Evolutionary conservation across 1,140 invertebrate species (phyloP), one percentile per base, ranked within the genome.

Genomic region (Eriosoma lanigerum): DNA sequence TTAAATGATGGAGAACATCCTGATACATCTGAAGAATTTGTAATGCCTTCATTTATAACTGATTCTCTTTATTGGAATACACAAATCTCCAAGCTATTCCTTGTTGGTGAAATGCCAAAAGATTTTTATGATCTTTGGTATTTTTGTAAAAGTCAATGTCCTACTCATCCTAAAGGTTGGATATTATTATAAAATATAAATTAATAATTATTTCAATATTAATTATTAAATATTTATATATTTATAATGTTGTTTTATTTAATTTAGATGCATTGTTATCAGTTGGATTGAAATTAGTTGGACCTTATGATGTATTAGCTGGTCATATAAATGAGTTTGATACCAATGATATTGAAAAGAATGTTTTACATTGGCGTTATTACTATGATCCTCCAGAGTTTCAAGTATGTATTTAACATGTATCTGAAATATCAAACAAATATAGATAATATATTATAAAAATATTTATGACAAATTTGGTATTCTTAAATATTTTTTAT

Each of bases 341-440:
- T 66, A 26, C 17, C 13, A 54, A 81, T 38, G 32, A 81, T 29
- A 13, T 54, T 66, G 75, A 82, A 73, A 78, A 82, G 26, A 78
- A 76, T 58, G 56, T 84, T 5, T 82, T 85, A 50, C 94, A 97
- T 85, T 97, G 94, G 92, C 89, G 96, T 84, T 97, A 93, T 87
- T 97, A 91, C 86, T 96, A 94, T 87, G 96, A 98, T 89, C 94
- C 94, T 58, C 96, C 96, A 50, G 96, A 98, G 87, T 95, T 97
- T 86, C 93, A 93, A 87, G 91, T 92, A 88, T 85, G 81, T 82
- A 46, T n/a, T n/a, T n/a, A n/a, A n/a, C n/a, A n/a, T n/a, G n/a
- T n/a, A n/a, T n/a, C n/a, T n/a, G n/a, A n/a, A n/a, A n/a, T n/a
- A n/a, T n/a, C n/a, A n/a, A n/a, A n/a, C n/a, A n/a, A n/a, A n/a